Conservation (phyloP, 2,797 vertebrate genomes). For the Tinamus major region DNA sequence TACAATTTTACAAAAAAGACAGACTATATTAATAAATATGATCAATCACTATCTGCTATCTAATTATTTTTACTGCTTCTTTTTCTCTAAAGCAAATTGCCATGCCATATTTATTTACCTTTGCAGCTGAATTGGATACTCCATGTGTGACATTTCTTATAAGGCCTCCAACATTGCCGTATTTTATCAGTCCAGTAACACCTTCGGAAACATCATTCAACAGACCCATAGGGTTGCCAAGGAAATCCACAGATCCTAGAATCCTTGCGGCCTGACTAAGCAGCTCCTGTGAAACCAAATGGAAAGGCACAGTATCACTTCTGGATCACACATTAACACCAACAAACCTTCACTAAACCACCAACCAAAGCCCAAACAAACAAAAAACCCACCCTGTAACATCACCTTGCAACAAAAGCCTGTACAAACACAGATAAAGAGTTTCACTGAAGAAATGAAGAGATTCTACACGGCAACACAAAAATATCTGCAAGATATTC, state of each 20-base stretch:
- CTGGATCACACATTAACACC: neutral
- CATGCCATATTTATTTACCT: slow-evolving; percentile 83
- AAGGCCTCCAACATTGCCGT: slow-evolving; percentile 95
- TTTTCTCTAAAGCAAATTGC: neutral
- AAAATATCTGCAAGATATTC: neutral
- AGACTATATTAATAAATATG: neutral
- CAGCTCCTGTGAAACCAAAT: slow-evolving; percentile 85
- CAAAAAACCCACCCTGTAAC: neutral
- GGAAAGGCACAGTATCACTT: neutral
- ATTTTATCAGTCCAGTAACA: slow-evolving; percentile 92
- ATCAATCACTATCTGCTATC: neutral
- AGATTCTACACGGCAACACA: neutral
- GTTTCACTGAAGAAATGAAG: neutral
- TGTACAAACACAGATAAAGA: neutral
- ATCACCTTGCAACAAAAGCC: neutral
- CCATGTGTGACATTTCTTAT: slow-evolving; percentile 97
- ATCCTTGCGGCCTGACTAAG: slow-evolving; percentile 96
- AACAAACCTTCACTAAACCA: neutral
- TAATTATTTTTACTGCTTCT: neutral
- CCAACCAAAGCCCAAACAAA: neutral
- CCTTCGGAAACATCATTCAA: slow-evolving; percentile 95
- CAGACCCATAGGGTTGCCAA: slow-evolving; percentile 97
- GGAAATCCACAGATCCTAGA: slow-evolving; percentile 96
- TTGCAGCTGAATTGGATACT: slow-evolving; percentile 97
- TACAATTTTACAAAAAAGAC: neutral